A percentile compares a stretch with the other conserved stretches of the same genome.
Conservation (phyloP, 2,797 vertebrate genomes). For the Danio albolineatus region DNA sequence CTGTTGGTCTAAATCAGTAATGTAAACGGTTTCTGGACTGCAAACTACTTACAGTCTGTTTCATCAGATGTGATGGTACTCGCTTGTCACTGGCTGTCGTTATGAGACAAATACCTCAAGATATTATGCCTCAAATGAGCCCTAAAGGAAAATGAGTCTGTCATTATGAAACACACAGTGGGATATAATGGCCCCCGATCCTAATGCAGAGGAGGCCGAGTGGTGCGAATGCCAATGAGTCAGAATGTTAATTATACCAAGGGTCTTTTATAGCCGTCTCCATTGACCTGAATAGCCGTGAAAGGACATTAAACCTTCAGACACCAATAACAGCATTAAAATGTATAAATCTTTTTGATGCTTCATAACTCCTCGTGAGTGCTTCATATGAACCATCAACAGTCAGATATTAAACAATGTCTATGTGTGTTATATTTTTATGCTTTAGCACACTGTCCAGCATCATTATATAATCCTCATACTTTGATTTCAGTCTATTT, state of each 20-base stretch:
- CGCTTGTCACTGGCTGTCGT: slow-evolving; percentile 6
- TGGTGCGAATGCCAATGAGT: slow-evolving; percentile 14
- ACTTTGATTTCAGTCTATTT: too few species aligned
- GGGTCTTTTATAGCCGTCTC: slow-evolving; percentile 4
- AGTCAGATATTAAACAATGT: neutral
- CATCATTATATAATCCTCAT: too few species aligned
- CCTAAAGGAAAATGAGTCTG: slow-evolving; percentile 31
- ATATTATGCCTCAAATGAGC: slow-evolving; percentile 9
- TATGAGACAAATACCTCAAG: slow-evolving; percentile 2
- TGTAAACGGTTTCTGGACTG: neutral
- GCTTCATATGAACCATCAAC: neutral
- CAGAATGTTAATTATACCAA: slow-evolving; percentile 7
- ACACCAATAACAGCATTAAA: slow-evolving; percentile 8
- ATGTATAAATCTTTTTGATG: neutral
- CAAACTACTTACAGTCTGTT: neutral
- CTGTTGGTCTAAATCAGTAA: neutral
- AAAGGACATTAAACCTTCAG: slow-evolving; percentile 33
- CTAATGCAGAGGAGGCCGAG: neutral
- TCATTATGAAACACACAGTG: slow-evolving; percentile 21
- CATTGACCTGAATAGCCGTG: slow-evolving; percentile 24
- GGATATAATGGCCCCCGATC: slow-evolving; percentile 16
- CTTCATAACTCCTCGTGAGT: neutral
- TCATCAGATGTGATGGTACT: slow-evolving; percentile 3
- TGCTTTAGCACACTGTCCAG: too few species aligned
- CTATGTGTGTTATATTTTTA: neutral